These are phyloP conservation scores for Leptinotarsa defecta DNA, from an alignment of 1,140 invertebrate genomes.

Conservation along the genomic window DNA sequence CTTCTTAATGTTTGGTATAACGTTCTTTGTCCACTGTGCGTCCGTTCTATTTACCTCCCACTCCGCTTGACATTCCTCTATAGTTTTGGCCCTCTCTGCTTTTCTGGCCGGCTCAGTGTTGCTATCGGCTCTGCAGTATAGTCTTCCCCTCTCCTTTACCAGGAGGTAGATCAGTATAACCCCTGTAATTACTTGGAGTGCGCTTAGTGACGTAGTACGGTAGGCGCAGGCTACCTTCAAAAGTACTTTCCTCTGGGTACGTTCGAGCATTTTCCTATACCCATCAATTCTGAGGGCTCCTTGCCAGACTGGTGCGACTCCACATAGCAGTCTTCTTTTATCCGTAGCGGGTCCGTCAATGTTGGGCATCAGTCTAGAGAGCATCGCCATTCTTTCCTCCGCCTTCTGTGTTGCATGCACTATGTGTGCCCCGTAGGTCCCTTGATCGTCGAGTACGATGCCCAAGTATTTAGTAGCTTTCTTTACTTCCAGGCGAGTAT, in stretches of 20 bases:
- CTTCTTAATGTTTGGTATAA: slow-evolving; percentile 9
- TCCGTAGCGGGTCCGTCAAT: slow-evolving; percentile 7
- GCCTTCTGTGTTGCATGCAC: slow-evolving; percentile 20
- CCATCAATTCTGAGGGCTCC: slow-evolving; percentile 20
- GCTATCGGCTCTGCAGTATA: slow-evolving; percentile 4
- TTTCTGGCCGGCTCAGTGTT: not conserved
- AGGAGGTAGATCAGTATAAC: slow-evolving; percentile 20
- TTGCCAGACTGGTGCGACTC: slow-evolving; percentile 27
- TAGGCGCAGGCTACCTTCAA: slow-evolving; percentile 25
- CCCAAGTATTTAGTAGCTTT: slow-evolving; percentile 23
- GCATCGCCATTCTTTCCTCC: not conserved
- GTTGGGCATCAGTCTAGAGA: slow-evolving; percentile 31
- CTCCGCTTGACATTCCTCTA: slow-evolving; percentile 22
- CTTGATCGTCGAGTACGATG: slow-evolving; percentile 17
- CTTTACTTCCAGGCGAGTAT: not conserved
- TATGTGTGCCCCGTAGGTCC: slow-evolving; percentile 22
- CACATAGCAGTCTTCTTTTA: slow-evolving; percentile 19
- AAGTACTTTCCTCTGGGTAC: slow-evolving; percentile 20
- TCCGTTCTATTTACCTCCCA: slow-evolving; percentile 23
- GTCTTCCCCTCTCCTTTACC: slow-evolving; percentile 20
- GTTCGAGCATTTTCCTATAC: slow-evolving; percentile 18
- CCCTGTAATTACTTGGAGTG: slow-evolving; percentile 24
- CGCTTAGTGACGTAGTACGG: slow-evolving; percentile 21
- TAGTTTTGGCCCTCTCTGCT: slow-evolving; percentile 11
- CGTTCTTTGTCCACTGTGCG: slow-evolving; percentile 23